These are phyloP conservation scores for Coptotermes formosanus DNA, from an alignment of 1,140 invertebrate genomes.

Conservation along the genomic window DNA sequence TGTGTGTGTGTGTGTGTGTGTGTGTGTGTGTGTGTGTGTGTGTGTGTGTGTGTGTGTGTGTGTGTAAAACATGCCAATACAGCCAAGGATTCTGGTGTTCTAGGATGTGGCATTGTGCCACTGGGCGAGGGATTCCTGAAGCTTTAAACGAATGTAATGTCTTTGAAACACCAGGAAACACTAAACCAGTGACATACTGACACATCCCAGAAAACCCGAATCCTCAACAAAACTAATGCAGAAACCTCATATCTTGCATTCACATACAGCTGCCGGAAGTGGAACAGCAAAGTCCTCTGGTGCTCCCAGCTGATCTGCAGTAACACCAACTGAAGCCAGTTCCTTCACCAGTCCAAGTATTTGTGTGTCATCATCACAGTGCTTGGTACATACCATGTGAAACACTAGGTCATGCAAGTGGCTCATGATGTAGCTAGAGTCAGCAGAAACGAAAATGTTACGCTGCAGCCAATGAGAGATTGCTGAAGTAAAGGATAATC, in stretches of 20 bases:
- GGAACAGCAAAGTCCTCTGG: constrained; percentile 39
- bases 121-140: too few relatives aligned
- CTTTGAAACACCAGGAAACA: too few relatives aligned
- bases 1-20: too few relatives aligned
- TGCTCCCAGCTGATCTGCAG: constrained; percentile 42
- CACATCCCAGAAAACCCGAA: too few relatives aligned
- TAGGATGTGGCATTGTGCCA: too few relatives aligned
- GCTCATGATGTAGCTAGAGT: constrained; percentile 40
- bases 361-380: constrained; percentile 38
- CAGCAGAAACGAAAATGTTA: not conserved
- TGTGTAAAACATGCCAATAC: too few relatives aligned
- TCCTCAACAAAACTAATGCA: not conserved
- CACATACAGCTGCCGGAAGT: constrained; percentile 41
- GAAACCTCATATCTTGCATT: too few relatives aligned
- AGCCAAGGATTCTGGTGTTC: too few relatives aligned
- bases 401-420: constrained; percentile 41
- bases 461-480: not conserved
- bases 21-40: too few relatives aligned
- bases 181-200: too few relatives aligned
- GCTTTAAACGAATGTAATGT: too few relatives aligned
- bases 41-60: too few relatives aligned
- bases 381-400: constrained; percentile 36
- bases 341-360: constrained; percentile 40
- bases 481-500: not conserved
- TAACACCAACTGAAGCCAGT: constrained; percentile 37